A percentile compares a stretch with the other conserved stretches of the same genome.
Evolutionary conservation across 2,888 invertebrate species (phyloP).

Genomic region (Ochropleura plecta): DNA sequence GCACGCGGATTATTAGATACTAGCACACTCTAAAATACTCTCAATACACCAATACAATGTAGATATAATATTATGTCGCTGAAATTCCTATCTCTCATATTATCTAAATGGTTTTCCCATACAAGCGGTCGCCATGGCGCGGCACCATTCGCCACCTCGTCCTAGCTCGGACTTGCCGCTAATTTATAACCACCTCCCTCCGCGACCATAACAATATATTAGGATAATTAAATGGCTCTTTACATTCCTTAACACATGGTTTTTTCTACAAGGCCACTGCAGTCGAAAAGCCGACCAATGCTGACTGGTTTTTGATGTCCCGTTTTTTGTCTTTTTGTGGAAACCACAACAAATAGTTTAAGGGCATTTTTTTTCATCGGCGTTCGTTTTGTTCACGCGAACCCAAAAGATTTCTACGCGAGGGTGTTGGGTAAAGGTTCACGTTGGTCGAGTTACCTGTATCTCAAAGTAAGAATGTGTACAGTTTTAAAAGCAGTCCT

Average conservation of each 20-base stretch:
- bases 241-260: conserved; percentile 90
- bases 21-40: conserved; percentile 34
- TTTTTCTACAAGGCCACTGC: conserved; percentile 86
- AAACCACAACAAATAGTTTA: conserved; percentile 89
- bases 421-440: conserved; percentile 61
- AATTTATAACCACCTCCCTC: conserved; percentile 89
- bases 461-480: conserved; percentile 25
- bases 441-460: conserved; percentile 57
- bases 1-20: conserved; percentile 52
- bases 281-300: conserved; percentile 89
- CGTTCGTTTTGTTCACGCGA: conserved; percentile 85
- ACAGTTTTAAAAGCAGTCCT: conserved; percentile 18
- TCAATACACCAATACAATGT: conserved; percentile 44
- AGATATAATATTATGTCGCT: conserved; percentile 51
- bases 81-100: conserved; percentile 49
- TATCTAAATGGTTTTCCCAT: conserved; percentile 47
- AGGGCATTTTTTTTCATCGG: conserved; percentile 88
- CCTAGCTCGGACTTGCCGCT: conserved; percentile 77
- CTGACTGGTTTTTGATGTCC: conserved; percentile 88
- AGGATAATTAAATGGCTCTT: conserved; percentile 91
- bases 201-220: conserved; percentile 90
- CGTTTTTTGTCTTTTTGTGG: conserved; percentile 85
- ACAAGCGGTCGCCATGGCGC: conserved; percentile 57
- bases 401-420: conserved; percentile 70
- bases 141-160: conserved; percentile 82